Evolutionary conservation across 2,113 vertebrate genomes (phyloP), one percentile per base, ranked within the genome.

Genomic region (Dendrocopos noguchii): DNA sequence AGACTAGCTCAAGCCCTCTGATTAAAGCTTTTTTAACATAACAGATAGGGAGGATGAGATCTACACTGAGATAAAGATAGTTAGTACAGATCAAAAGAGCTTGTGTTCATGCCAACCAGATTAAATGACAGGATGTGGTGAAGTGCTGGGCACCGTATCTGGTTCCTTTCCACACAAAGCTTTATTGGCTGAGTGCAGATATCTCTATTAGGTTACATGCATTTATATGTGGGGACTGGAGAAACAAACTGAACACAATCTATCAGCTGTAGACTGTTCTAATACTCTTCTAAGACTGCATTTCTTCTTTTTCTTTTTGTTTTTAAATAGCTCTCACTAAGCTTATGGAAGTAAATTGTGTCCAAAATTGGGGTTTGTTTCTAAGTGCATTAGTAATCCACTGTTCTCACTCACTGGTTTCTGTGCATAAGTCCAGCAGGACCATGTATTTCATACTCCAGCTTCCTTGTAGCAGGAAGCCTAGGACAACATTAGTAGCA

Each of bases 21-120:
- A 98, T 98, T 97, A 98, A 97, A 97, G 95, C 92, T 77, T 93
- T 97, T 96, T 88, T 20, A 50, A 87, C 79, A 29, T 87, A 96
- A 88, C 87, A 96, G 97, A 95, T 96, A 97, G 93, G 71, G 72
- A 94, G 75, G 74, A 84, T 93, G 95, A 98, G 97, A 98, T 98
- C 80, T 82, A 47, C 85, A 47, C 36, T 86, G 89, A 97, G 97
- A 98, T 97, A 96, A 95, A 83, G 87, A 68, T 92, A 84, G 80
- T 79, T 96, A 88, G 52, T 80, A 87, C 29, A 96, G 94, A 98
- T 97, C 95, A 97, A 97, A 98, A 97, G 92, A 68, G 80, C 75
- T 87, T 82, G 50, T 77, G 78, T 53, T 80, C 73, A 68, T 95
- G 91, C 95, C 95, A 96, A 15, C 72, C 80, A 76, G 95, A 96